phyloP scores from a whole-genome alignment of 2,888 invertebrate species.

The Dusona sp. region DNA sequence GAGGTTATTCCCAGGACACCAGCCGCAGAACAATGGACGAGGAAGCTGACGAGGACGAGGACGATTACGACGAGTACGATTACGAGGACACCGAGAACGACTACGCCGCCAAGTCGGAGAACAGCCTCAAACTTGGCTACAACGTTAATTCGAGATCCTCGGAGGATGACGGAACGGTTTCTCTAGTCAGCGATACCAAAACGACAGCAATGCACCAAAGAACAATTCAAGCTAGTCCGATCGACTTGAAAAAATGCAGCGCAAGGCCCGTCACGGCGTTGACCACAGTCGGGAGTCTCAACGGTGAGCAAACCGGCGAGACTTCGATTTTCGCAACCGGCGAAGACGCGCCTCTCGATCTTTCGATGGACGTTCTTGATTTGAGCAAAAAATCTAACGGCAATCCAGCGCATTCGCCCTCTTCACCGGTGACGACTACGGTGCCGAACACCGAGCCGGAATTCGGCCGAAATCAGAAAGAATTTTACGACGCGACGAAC shows the following conservation, averaged over 20 bases:
- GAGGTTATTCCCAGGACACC: neutral
- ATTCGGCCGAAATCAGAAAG: slow-evolving; percentile 65
- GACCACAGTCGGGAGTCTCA: slow-evolving; percentile 17
- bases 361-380: slow-evolving; percentile 93
- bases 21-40: slow-evolving; percentile 51
- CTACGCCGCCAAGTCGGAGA: slow-evolving; percentile 5
- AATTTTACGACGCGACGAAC: slow-evolving; percentile 85
- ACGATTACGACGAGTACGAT: slow-evolving; percentile 81
- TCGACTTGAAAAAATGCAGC: slow-evolving; percentile 76
- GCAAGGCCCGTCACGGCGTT: neutral
- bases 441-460: slow-evolving; percentile 43
- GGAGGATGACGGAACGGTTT: slow-evolving; percentile 76
- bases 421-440: slow-evolving; percentile 39
- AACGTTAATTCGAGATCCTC: slow-evolving; percentile 82
- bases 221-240: slow-evolving; percentile 80
- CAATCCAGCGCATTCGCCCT: neutral
- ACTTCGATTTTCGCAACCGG: slow-evolving; percentile 44
- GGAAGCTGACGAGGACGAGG: slow-evolving; percentile 12
- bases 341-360: slow-evolving; percentile 88
- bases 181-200: slow-evolving; percentile 83
- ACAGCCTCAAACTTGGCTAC: slow-evolving; percentile 84
- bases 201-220: slow-evolving; percentile 79
- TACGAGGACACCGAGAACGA: slow-evolving; percentile 37
- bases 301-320: slow-evolving; percentile 55
- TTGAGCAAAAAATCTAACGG: slow-evolving; percentile 89